Conservation (phyloP, 2,113 vertebrate species). For the Ciconia stormi region DNA sequence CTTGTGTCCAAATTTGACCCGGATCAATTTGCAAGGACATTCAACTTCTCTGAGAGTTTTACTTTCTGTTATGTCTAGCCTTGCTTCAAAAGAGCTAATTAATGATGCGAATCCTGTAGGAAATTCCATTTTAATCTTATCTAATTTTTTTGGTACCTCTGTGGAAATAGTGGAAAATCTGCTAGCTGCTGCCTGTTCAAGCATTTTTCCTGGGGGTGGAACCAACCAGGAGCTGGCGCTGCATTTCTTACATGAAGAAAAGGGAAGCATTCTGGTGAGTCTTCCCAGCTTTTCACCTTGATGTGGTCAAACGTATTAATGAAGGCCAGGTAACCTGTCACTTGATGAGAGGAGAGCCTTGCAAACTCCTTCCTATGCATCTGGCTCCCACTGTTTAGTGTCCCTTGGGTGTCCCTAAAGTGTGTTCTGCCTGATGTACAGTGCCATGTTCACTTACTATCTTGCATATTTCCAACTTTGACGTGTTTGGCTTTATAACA, state of each 20-base stretch:
- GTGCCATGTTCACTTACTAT: neutral
- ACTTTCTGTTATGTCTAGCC: neutral
- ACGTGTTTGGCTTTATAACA: neutral
- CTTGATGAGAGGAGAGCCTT: neutral
- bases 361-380: neutral
- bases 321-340: neutral
- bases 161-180: constrained; percentile 85
- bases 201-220: constrained; percentile 89
- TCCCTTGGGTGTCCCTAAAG: neutral
- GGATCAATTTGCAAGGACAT: neutral
- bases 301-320: neutral
- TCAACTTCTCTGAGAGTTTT: neutral
- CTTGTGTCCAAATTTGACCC: neutral
- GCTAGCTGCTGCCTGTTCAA: constrained; percentile 93
- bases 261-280: constrained; percentile 93
- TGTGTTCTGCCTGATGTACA: neutral
- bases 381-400: neutral
- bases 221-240: constrained; percentile 95
- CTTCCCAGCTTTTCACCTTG: neutral
- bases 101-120: neutral
- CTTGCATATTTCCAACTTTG: neutral
- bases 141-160: neutral
- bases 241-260: constrained; percentile 90
- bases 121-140: neutral
- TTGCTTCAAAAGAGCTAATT: neutral